These are phyloP conservation scores for Lutjanus campechanus DNA, from an alignment of 2,797 vertebrate species.

Conservation along the genomic window DNA sequence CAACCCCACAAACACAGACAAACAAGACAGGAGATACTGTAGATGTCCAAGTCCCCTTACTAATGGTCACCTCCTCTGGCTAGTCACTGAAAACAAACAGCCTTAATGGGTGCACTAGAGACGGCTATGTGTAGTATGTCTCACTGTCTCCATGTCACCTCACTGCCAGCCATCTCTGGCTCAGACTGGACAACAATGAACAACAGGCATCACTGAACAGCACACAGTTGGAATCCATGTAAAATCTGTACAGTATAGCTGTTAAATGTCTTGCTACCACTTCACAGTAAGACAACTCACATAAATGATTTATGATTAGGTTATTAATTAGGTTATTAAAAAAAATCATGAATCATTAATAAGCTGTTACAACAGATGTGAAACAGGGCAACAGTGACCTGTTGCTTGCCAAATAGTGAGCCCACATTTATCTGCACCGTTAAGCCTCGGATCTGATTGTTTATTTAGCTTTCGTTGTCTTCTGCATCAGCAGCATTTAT, in stretches of 20 bases:
- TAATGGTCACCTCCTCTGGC: slow-evolving; percentile 18
- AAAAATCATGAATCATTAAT: no score
- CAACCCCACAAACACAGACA: slow-evolving; percentile 33
- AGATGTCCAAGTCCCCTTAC: background rate
- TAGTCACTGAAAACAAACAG: slow-evolving; percentile 62
- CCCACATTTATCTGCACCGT: no score
- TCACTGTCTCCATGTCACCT: slow-evolving; percentile 75
- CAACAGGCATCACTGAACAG: slow-evolving; percentile 12
- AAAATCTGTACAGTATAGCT: background rate
- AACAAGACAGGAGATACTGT: slow-evolving; percentile 14
- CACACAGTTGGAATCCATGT: background rate
- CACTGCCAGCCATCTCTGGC: slow-evolving; percentile 53
- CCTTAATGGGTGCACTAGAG: slow-evolving; percentile 39
- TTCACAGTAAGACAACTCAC: no score
- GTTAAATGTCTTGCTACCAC: no score
- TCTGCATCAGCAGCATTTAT: no score
- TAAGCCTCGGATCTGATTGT: no score
- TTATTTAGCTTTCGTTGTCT: no score
- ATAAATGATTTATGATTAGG: no score
- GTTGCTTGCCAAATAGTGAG: no score
- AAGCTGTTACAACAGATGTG: no score
- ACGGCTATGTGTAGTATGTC: slow-evolving; percentile 77
- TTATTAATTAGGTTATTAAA: no score
- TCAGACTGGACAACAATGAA: slow-evolving; percentile 33
- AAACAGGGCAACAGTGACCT: no score